phyloP scores from a whole-genome alignment of 1,140 invertebrate species.

The Dreissena rostriformis region DNA sequence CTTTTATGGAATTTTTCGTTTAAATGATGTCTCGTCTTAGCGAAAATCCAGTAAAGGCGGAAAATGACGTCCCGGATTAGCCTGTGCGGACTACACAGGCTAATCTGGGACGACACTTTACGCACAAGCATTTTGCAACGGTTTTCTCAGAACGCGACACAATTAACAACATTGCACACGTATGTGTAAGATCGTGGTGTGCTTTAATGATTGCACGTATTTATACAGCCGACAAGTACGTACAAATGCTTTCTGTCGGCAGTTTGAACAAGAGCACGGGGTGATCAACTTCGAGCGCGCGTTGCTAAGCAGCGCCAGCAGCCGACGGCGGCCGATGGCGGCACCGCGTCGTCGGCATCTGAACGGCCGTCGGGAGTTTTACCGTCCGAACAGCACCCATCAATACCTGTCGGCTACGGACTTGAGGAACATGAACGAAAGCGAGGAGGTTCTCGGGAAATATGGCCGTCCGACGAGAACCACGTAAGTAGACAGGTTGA shows the following conservation, averaged over 20 bases:
- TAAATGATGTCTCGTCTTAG: too few relatives aligned
- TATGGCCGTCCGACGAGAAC: slow-evolving; percentile 71
- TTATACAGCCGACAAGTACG: not conserved
- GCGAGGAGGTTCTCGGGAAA: slow-evolving; percentile 57
- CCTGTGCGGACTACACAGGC: too few relatives aligned
- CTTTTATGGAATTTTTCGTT: too few relatives aligned
- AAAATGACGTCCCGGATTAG: too few relatives aligned
- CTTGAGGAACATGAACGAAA: slow-evolving; percentile 53
- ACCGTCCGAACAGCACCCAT: slow-evolving; percentile 70
- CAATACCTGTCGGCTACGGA: slow-evolving; percentile 72
- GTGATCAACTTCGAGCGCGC: slow-evolving; percentile 19
- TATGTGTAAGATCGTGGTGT: too few relatives aligned
- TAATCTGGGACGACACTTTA: too few relatives aligned
- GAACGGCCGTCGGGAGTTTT: slow-evolving; percentile 56
- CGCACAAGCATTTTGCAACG: too few relatives aligned
- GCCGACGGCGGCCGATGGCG: slow-evolving; percentile 15
- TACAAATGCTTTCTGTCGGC: not conserved
- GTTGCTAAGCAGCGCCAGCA: not conserved
- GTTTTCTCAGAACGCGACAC: too few relatives aligned
- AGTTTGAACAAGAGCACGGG: slow-evolving; percentile 52
- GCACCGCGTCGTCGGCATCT: slow-evolving; percentile 28
- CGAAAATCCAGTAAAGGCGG: too few relatives aligned
- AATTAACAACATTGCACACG: too few relatives aligned
- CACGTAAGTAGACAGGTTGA: slow-evolving; percentile 58
- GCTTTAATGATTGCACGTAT: too few relatives aligned